A percentile compares a stretch with the other conserved stretches of the same genome.
Conservation (phyloP, 2,888 invertebrate species). For the Cerastis leucographa region DNA sequence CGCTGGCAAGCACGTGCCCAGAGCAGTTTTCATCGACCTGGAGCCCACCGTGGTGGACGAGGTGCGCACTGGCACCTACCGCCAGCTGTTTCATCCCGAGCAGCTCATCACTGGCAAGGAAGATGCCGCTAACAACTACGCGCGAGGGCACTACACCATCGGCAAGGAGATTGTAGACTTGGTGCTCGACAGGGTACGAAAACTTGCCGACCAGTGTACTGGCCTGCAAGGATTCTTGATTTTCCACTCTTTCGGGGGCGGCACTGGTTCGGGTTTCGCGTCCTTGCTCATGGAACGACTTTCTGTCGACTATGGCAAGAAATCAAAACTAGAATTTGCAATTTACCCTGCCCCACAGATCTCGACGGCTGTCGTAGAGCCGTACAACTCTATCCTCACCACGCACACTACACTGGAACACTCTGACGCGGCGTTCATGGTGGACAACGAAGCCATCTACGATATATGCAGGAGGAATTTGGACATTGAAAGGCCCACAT, state of each 20-base stretch:
- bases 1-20: constrained; percentile 98
- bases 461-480: constrained; percentile 97
- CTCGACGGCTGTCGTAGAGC: constrained; percentile 97
- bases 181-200: constrained; percentile 96
- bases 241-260: constrained; percentile 98
- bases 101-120: constrained; percentile 98
- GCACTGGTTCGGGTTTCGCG: constrained; percentile 98
- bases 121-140: constrained; percentile 99
- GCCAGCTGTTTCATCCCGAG: constrained; percentile 98
- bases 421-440: constrained; percentile 99
- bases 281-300: constrained; percentile 98
- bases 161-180: constrained; percentile 98
- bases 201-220: constrained; percentile 97
- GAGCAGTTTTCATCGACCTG: constrained; percentile 98
- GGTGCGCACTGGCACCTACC: constrained; percentile 97
- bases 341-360: constrained; percentile 98
- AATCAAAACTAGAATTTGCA: constrained; percentile 98
- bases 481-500: constrained; percentile 98
- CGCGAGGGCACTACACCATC: constrained; percentile 98
- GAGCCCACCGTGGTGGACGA: constrained; percentile 99
- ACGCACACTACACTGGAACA: constrained; percentile 98
- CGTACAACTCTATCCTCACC: constrained; percentile 98
- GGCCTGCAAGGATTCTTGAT: constrained; percentile 97
- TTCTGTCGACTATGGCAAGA: constrained; percentile 98
- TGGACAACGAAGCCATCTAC: constrained; percentile 97